phyloP scores from a whole-genome alignment of 2,113 vertebrate species.

The Murina feae region DNA sequence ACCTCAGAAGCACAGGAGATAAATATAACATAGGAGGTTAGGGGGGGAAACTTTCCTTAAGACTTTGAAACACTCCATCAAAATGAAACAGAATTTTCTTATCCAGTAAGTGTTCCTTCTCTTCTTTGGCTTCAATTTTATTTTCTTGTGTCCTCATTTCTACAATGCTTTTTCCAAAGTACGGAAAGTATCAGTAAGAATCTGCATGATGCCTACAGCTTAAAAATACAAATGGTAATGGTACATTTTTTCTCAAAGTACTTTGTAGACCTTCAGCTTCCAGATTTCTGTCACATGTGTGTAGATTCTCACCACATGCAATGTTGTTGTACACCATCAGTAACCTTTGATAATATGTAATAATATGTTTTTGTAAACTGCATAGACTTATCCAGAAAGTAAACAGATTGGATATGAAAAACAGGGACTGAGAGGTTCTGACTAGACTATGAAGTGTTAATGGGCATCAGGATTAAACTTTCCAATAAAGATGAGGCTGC shows the following conservation, averaged over 20 bases:
- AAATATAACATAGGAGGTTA: slow-evolving; percentile 54
- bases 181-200: slow-evolving; percentile 3
- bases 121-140: slow-evolving; percentile 42
- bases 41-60: slow-evolving; percentile 37
- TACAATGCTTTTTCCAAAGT: neutral
- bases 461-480: neutral
- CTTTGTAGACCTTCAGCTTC: neutral
- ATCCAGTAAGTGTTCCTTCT: neutral
- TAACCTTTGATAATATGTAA: neutral
- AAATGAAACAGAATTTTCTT: slow-evolving; percentile 58
- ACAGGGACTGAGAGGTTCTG: neutral
- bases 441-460: neutral
- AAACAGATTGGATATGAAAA: neutral
- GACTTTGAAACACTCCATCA: slow-evolving; percentile 58
- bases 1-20: slow-evolving; percentile 45
- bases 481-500: neutral
- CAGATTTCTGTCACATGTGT: neutral
- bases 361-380: neutral
- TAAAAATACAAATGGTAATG: slow-evolving; percentile 16
- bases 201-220: neutral
- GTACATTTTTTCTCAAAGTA: slow-evolving; percentile 15
- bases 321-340: neutral
- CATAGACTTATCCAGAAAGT: neutral
- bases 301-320: neutral
- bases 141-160: slow-evolving; percentile 49